Base-by-base conservation (phyloP, 1,140 invertebrate genomes). In the Sarcophaga bullata region DNA sequence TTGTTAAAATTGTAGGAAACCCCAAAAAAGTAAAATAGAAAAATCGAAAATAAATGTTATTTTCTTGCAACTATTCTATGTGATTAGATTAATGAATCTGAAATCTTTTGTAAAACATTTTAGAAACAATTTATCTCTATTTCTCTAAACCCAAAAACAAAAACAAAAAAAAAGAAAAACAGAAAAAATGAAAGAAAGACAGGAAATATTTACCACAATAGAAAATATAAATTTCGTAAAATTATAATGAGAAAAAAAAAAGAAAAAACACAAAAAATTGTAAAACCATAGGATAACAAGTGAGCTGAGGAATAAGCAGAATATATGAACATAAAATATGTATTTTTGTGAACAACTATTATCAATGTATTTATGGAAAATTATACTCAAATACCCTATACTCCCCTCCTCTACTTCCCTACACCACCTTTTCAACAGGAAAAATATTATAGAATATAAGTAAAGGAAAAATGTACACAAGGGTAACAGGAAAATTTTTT, bases 341-440 rank as follows among this genome's bases (percentile, higher is more conserved):
- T 68, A 68, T 68, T 68, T 68, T 68, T 68, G 62, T 68, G 62
- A 68, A 68, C 62, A 68, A 68, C 17, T 68, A 68, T 68, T 68
- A 25, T 68, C 62, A 68, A 68, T 68, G 62, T 68, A 68, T 68
- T 68, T 68, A 68, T 68, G 62, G 62, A 68, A 68, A 19, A 19
- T 19, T 68, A 68, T 68, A 68, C 62, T 68, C 62, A 68, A n/a
- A 13, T 15, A 68, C 6, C 17, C 7, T 37, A 37, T 37, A 37
- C 25, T 7, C 54, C 13, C 15, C 15, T 15, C 54, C 54, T n/a
- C 54, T 13, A n/a, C 13, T 58, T 5, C 15, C 54, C 11, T 2
- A 58, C 25, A 4, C 25, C 25, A 37, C 25, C 25, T 37, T 37
- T 37, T 37, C 25, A 37, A 37, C 4, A 2, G 25, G 25, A 37